phyloP scores from a whole-genome alignment of 2,113 vertebrate genomes.

The Tachysurus fulvidraco region DNA sequence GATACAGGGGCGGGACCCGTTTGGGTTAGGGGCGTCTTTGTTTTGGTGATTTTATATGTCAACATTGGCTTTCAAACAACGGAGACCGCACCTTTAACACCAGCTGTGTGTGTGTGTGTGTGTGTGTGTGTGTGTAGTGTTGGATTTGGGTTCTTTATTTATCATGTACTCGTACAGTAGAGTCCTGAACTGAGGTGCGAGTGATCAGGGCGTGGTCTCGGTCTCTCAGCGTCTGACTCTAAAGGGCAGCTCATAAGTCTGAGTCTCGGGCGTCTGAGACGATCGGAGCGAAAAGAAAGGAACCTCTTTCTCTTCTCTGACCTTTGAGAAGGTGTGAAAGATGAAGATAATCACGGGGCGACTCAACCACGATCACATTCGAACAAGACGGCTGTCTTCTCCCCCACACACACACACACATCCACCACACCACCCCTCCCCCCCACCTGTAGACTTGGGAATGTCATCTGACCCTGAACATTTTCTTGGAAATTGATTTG shows the following conservation, averaged over 20 bases:
- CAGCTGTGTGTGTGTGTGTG: no score
- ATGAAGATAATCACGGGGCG: constrained; percentile 5
- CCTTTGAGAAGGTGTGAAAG: constrained; percentile 20
- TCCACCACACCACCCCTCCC: not conserved
- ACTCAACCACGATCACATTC: not conserved
- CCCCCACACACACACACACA: not conserved
- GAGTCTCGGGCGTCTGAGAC: no score
- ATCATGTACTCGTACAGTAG: no score
- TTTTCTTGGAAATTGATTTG: constrained; percentile 22
- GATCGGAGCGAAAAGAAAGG: not conserved
- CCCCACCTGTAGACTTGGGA: not conserved
- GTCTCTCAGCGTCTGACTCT: no score
- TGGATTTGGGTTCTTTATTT: not conserved
- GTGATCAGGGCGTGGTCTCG: not conserved
- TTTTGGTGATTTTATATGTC: no score
- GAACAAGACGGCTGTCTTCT: no score
- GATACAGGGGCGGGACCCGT: no score
- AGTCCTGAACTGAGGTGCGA: not conserved
- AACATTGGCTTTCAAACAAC: no score
- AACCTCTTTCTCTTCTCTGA: not conserved
- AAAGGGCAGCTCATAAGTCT: no score
- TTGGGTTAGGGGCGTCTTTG: no score
- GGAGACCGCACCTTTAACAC: no score
- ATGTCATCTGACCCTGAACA: not conserved
- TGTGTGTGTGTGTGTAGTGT: not conserved